These are phyloP conservation scores for Hyposmocoma kahamanoa DNA, from an alignment of 1,140 invertebrate species.

Conservation along the genomic window DNA sequence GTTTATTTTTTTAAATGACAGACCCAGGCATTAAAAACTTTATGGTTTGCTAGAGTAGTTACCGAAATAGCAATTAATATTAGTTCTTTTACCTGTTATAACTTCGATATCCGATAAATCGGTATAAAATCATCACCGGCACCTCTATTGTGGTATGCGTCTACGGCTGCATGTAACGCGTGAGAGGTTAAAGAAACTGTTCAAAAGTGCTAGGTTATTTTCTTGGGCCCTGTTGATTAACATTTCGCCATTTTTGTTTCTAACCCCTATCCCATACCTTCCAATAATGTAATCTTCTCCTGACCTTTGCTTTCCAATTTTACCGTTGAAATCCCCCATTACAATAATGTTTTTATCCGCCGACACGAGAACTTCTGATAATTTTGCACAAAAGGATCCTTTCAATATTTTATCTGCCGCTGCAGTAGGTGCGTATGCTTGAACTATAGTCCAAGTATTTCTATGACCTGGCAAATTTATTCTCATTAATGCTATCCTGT, in stretches of 20 bases:
- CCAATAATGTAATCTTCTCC: slow-evolving; percentile 22
- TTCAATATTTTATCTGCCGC: background rate
- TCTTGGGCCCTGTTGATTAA: slow-evolving; percentile 20
- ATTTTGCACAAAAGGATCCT: background rate
- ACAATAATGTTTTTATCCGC: background rate
- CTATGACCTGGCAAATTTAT: slow-evolving; percentile 7
- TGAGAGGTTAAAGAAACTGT: slow-evolving; percentile 1
- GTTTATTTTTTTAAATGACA: too few relatives aligned
- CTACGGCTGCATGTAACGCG: too few relatives aligned
- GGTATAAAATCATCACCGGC: too few relatives aligned
- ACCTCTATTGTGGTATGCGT: too few relatives aligned
- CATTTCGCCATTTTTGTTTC: slow-evolving; percentile 25
- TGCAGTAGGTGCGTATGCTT: slow-evolving; percentile 14
- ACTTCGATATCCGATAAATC: too few relatives aligned
- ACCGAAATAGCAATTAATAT: too few relatives aligned
- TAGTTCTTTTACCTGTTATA: too few relatives aligned
- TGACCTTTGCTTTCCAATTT: slow-evolving; percentile 16
- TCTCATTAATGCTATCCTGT: slow-evolving; percentile 7
- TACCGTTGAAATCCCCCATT: slow-evolving; percentile 17
- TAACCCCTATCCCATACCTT: slow-evolving; percentile 18
- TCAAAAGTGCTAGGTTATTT: slow-evolving; percentile 14
- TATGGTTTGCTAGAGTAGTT: too few relatives aligned
- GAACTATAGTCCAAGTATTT: slow-evolving; percentile 8
- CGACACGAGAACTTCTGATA: background rate
- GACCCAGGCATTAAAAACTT: too few relatives aligned